Evolutionary conservation across 2,113 vertebrate genomes (phyloP).

Genomic region (Enhydra lutris): DNA sequence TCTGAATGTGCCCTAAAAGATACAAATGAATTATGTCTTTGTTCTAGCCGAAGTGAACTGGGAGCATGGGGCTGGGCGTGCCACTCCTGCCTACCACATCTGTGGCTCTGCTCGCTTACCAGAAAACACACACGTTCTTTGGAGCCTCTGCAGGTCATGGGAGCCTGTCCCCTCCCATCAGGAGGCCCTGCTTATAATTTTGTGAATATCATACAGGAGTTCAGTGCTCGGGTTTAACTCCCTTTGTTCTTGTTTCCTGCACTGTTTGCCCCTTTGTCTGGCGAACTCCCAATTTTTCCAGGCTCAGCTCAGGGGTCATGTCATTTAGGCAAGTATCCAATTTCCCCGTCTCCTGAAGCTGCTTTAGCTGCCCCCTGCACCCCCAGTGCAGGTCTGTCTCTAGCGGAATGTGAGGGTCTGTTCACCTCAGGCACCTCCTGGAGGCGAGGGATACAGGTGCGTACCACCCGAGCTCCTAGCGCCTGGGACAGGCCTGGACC

Average conservation of each 20-base stretch:
- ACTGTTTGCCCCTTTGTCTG: neutral
- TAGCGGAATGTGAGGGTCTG: neutral
- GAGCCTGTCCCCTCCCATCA: neutral
- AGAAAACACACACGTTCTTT: rapidly evolving
- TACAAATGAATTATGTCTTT: neutral
- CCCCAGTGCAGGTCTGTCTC: neutral
- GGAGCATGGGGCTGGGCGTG: rapidly evolving
- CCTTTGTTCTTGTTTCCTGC: neutral
- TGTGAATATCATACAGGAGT: neutral
- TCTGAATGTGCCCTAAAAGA: neutral
- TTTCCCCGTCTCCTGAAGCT: neutral
- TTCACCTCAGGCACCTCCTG: too few species aligned
- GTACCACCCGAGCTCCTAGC: neutral
- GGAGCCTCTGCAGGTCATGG: rapidly evolving
- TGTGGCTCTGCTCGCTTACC: rapidly evolving
- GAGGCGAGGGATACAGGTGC: neutral
- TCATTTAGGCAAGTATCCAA: neutral
- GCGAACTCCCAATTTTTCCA: neutral
- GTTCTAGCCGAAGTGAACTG: neutral
- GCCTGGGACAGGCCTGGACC: neutral
- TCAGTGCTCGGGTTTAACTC: neutral
- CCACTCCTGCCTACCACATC: neutral
- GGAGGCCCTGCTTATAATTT: rapidly evolving
- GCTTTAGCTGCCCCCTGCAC: neutral
- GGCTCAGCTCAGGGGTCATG: neutral